Conservation (phyloP, 1,140 invertebrate species). For the Trichonephila clavata region DNA sequence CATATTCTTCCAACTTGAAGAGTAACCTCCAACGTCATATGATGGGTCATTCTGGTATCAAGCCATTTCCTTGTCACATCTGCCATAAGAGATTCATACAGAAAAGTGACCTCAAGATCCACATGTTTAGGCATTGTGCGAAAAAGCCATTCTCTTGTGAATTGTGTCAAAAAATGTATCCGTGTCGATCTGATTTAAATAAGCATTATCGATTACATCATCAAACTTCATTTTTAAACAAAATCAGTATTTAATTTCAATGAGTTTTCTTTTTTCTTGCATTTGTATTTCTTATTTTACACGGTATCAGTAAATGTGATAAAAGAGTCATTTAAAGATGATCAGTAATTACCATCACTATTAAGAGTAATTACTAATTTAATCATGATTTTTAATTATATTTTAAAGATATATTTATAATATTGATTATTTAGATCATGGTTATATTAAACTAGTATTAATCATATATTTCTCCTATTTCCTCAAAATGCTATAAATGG, state of each 20-base stretch:
- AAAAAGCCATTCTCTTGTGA: conserved; percentile 93
- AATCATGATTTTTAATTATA: too few relatives aligned
- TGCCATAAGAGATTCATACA: conserved; percentile 64
- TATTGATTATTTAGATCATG: too few relatives aligned
- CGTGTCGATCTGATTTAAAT: neutral
- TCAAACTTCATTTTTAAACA: neutral
- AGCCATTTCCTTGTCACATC: conserved; percentile 25
- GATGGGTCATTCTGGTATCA: conserved; percentile 1
- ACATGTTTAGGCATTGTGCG: conserved; percentile 91
- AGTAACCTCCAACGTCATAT: conserved; percentile 20
- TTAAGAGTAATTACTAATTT: too few relatives aligned
- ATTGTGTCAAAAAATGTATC: conserved; percentile 80
- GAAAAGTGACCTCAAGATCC: conserved; percentile 59
- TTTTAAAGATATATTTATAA: too few relatives aligned
- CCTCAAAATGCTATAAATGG: too few relatives aligned
- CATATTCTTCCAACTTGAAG: neutral
- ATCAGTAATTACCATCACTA: too few relatives aligned
- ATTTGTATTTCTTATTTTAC: neutral
- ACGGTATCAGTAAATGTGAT: neutral
- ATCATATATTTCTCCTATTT: too few relatives aligned
- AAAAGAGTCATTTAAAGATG: too few relatives aligned
- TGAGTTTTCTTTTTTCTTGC: neutral
- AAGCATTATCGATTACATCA: neutral
- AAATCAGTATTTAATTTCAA: neutral
- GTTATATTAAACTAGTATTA: too few relatives aligned